These are phyloP conservation scores for Marronus borbonicus DNA, from an alignment of 2,888 invertebrate genomes.

Conservation along the genomic window DNA sequence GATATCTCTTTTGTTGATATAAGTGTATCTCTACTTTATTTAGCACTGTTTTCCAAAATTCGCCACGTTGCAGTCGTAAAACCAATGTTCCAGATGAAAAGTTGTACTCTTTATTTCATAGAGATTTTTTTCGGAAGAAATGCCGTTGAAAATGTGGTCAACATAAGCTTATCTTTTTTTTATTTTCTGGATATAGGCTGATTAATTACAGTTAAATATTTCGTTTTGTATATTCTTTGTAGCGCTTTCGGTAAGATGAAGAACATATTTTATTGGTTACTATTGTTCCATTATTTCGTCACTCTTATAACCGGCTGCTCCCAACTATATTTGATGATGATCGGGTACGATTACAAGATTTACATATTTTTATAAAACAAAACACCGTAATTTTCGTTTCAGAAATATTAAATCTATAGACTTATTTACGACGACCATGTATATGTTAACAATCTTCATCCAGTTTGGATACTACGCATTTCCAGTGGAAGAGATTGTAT, in stretches of 20 bases:
- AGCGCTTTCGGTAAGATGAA: slow-evolving; percentile 33
- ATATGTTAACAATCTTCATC: slow-evolving; percentile 17
- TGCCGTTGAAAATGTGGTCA: too few species aligned
- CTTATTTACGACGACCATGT: slow-evolving; percentile 7
- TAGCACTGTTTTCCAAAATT: too few species aligned
- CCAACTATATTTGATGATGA: slow-evolving; percentile 1
- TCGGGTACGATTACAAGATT: not conserved
- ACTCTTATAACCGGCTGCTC: slow-evolving; percentile 1
- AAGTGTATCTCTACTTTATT: too few species aligned
- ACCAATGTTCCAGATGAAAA: too few species aligned
- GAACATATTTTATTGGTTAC: slow-evolving; percentile 13
- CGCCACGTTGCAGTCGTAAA: too few species aligned
- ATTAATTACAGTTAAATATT: not conserved
- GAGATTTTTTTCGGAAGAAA: too few species aligned
- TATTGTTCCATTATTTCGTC: slow-evolving; percentile 3
- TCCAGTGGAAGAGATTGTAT: slow-evolving; percentile 37
- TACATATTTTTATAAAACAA: not conserved
- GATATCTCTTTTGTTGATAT: too few species aligned
- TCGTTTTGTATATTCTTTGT: slow-evolving; percentile 9
- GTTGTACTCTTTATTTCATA: too few species aligned
- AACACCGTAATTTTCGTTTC: not conserved
- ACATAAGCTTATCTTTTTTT: too few species aligned
- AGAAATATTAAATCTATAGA: not conserved
- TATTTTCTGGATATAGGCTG: too few species aligned
- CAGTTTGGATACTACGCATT: slow-evolving; percentile 41